Conservation (phyloP, 2,113 vertebrate genomes). For the Ceyx cyanopectus region DNA sequence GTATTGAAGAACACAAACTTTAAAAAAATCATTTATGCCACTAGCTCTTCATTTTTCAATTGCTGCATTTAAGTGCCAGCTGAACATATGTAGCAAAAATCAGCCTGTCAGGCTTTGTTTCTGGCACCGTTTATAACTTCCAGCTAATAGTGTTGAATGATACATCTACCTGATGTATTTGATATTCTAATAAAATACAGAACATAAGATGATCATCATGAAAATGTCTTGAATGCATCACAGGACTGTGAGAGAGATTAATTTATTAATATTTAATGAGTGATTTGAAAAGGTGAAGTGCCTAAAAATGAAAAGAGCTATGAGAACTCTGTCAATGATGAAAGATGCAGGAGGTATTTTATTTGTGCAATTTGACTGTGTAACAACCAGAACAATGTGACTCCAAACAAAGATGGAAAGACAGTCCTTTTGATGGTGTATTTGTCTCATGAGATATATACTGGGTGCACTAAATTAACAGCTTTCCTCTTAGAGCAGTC, state of each 20-base stretch:
- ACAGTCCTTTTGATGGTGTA: not conserved
- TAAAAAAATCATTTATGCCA: not conserved
- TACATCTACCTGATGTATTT: conserved; percentile 45
- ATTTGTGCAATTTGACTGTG: conserved; percentile 38
- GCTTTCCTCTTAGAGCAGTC: not conserved
- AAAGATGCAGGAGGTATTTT: conserved; percentile 50
- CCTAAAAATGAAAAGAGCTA: conserved; percentile 52
- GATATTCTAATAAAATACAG: conserved; percentile 56
- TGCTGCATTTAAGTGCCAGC: not conserved
- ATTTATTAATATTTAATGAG: conserved; percentile 71
- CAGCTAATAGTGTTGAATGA: conserved; percentile 45
- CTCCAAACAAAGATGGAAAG: not conserved
- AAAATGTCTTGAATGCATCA: conserved; percentile 55
- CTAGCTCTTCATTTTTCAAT: conserved; percentile 18
- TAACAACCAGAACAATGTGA: not conserved
- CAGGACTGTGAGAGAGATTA: conserved; percentile 36
- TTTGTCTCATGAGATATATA: not conserved
- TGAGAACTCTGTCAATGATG: conserved; percentile 41
- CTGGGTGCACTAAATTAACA: not conserved
- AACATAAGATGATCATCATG: conserved; percentile 34
- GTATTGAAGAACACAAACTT: not conserved
- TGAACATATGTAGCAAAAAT: conserved; percentile 32
- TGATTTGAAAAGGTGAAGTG: conserved; percentile 62
- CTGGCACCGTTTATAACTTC: conserved; percentile 45
- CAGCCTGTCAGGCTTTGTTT: conserved; percentile 23